These are phyloP conservation scores for Nomada goodeniana DNA, from an alignment of 2,888 invertebrate species.

Conservation along the genomic window DNA sequence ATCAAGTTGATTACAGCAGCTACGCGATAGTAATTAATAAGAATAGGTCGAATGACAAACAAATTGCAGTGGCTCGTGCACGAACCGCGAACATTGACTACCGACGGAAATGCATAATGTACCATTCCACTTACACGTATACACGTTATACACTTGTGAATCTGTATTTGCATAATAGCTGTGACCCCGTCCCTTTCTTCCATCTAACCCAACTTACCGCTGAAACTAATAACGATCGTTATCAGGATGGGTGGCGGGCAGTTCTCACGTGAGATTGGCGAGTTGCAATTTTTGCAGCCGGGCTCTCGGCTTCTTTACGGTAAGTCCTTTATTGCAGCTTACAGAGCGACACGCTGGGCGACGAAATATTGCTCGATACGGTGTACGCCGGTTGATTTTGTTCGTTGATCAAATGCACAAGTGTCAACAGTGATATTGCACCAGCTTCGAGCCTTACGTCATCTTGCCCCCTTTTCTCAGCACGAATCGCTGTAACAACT, in stretches of 20 bases:
- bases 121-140: slow-evolving; percentile 16
- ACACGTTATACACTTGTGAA: slow-evolving; percentile 29
- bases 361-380: slow-evolving; percentile 32
- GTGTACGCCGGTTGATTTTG: neutral
- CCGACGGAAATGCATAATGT: slow-evolving; percentile 35
- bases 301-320: slow-evolving; percentile 34
- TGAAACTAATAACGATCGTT: slow-evolving; percentile 36
- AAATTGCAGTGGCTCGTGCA: slow-evolving; percentile 39
- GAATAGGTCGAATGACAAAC: slow-evolving; percentile 28
- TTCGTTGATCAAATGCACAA: slow-evolving; percentile 10
- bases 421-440: slow-evolving; percentile 14
- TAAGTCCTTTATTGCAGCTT: slow-evolving; percentile 37
- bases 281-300: slow-evolving; percentile 46
- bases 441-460: neutral
- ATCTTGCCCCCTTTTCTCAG: neutral
- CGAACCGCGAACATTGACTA: slow-evolving; percentile 18
- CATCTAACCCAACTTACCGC: slow-evolving; percentile 28
- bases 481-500: neutral
- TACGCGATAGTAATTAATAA: slow-evolving; percentile 32
- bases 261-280: slow-evolving; percentile 27
- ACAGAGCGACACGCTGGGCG: slow-evolving; percentile 19
- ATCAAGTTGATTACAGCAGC: neutral
- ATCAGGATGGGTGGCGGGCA: slow-evolving; percentile 28
- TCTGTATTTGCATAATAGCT: slow-evolving; percentile 57
- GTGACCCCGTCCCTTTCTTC: slow-evolving; percentile 31